Evolutionary conservation across 2,797 vertebrate genomes (phyloP).

Genomic region (Gephyroberyx darwinii): DNA sequence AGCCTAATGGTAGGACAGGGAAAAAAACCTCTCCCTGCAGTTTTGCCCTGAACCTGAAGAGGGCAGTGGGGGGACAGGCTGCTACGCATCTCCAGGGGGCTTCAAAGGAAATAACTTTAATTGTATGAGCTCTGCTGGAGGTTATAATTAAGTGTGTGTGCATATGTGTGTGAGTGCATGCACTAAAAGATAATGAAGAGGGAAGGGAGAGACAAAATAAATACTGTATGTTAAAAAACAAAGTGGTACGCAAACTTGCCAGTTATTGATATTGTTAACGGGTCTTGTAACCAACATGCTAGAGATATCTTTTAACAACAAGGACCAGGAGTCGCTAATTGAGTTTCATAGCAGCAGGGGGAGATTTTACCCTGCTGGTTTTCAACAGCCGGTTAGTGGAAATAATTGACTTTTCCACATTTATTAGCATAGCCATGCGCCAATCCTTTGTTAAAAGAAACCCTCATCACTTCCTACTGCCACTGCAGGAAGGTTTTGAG

Average conservation of each 20-base stretch:
- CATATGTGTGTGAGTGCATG: slow-evolving; percentile 10
- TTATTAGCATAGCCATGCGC: background rate
- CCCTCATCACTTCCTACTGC: no score
- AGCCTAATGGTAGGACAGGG: background rate
- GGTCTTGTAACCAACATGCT: no score
- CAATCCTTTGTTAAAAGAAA: background rate
- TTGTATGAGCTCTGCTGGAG: slow-evolving; percentile 46
- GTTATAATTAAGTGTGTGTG: slow-evolving; percentile 49
- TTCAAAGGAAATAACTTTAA: slow-evolving; percentile 26
- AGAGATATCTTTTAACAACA: background rate
- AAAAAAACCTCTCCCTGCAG: background rate
- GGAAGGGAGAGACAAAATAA: slow-evolving; percentile 37
- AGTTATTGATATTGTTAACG: slow-evolving; percentile 1
- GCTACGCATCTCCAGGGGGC: background rate
- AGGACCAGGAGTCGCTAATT: background rate
- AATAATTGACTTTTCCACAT: background rate
- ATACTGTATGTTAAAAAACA: slow-evolving; percentile 7
- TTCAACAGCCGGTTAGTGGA: background rate
- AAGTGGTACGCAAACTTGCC: no score
- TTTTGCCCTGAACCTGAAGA: slow-evolving; percentile 42
- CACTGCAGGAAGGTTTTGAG: no score
- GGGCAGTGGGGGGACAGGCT: slow-evolving; percentile 42
- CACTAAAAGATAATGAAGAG: slow-evolving; percentile 49
- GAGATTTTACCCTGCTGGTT: background rate
- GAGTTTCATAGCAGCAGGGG: background rate